Evolutionary conservation across 2,113 vertebrate genomes (phyloP).

Genomic region (Syngnathus scovelli): DNA sequence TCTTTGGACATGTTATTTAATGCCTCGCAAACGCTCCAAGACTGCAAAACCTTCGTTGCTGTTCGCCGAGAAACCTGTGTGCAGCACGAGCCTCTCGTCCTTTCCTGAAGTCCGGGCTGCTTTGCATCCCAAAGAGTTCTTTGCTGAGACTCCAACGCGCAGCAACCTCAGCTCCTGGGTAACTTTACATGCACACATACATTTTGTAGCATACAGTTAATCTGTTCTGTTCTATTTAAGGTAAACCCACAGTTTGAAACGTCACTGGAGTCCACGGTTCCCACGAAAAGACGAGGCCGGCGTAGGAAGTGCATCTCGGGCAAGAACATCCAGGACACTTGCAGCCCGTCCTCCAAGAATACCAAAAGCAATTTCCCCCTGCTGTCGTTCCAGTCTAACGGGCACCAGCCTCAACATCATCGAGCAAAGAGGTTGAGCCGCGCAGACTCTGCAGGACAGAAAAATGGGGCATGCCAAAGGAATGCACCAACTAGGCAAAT

Average conservation of each 20-base stretch:
- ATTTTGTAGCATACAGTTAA: not conserved
- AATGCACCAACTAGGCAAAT: slow-evolving; percentile 30
- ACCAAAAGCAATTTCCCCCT: slow-evolving; percentile 65
- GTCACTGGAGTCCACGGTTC: slow-evolving; percentile 10
- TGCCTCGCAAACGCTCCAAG: slow-evolving; percentile 80
- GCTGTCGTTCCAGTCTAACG: slow-evolving; percentile 67
- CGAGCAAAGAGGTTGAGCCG: slow-evolving; percentile 18
- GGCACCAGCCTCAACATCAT: not conserved
- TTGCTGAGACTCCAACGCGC: slow-evolving; percentile 59
- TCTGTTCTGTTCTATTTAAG: slow-evolving; percentile 50
- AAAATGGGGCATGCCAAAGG: not conserved
- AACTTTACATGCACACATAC: slow-evolving; percentile 9
- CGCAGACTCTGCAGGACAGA: slow-evolving; percentile 6
- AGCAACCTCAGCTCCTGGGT: slow-evolving; percentile 58
- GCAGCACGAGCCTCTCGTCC: slow-evolving; percentile 66
- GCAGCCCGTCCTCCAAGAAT: slow-evolving; percentile 54
- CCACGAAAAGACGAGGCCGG: slow-evolving; percentile 30
- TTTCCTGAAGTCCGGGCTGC: slow-evolving; percentile 50
- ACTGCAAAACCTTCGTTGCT: slow-evolving; percentile 69
- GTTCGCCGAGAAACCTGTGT: slow-evolving; percentile 75
- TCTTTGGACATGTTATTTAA: slow-evolving; percentile 61
- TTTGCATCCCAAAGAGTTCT: slow-evolving; percentile 68
- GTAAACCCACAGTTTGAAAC: slow-evolving; percentile 81
- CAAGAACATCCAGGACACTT: slow-evolving; percentile 43
- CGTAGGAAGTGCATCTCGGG: slow-evolving; percentile 25